These are phyloP conservation scores for Rhopilema esculentum DNA, from an alignment of 30 jellyfish, hydroid and myxozoan genomes.

Conservation along the genomic window DNA sequence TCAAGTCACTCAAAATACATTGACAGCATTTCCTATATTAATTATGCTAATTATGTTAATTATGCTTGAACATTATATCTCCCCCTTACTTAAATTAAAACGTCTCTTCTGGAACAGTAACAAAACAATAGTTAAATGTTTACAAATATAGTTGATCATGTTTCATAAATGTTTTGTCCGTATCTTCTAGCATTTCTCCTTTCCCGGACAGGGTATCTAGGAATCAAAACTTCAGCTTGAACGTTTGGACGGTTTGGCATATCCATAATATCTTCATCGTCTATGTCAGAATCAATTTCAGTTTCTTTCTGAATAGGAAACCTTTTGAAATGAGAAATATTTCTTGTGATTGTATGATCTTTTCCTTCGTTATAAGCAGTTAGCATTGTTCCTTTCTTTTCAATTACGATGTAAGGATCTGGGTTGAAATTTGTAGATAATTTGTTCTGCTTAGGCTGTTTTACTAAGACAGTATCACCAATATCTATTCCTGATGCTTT, in stretches of 20 bases:
- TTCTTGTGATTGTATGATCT: conserved; percentile 35
- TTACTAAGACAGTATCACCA: conserved; percentile 68
- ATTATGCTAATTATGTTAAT: not conserved
- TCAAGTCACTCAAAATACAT: not conserved
- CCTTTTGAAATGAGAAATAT: conserved; percentile 40
- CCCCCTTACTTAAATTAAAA: conserved; percentile 17
- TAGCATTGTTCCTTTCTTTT: conserved; percentile 58
- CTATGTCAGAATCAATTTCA: conserved; percentile 42
- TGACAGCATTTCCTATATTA: not conserved
- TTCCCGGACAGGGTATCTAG: conserved; percentile 51
- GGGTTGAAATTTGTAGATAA: conserved; percentile 57
- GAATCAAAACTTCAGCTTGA: conserved; percentile 40
- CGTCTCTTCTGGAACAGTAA: not conserved
- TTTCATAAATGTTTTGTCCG: conserved; percentile 27
- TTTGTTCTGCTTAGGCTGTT: conserved; percentile 70
- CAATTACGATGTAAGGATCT: conserved; percentile 52
- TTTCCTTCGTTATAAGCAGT: conserved; percentile 38
- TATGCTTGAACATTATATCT: not conserved
- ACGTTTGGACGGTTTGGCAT: conserved; percentile 40
- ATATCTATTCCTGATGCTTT: conserved; percentile 1
- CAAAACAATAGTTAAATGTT: not conserved
- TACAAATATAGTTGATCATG: conserved; percentile 12
- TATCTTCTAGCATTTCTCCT: conserved; percentile 38
- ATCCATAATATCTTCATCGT: conserved; percentile 31
- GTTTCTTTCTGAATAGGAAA: conserved; percentile 49